Evolutionary conservation across 2,797 vertebrate species (phyloP), one percentile per base, ranked within the genome.

Genomic region (Todus mexicanus): DNA sequence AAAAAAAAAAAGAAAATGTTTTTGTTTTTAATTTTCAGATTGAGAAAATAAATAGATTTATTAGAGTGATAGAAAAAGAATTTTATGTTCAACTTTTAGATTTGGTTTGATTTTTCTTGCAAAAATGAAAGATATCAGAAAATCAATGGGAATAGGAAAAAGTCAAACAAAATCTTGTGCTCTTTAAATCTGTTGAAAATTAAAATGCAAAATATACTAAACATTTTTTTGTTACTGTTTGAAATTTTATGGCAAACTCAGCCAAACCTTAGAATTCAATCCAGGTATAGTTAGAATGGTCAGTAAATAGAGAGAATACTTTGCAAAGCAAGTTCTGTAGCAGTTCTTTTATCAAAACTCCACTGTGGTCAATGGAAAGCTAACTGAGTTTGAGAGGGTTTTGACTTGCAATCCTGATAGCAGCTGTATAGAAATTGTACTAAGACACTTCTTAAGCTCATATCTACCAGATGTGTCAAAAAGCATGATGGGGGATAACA

Each of bases 131-230:
- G 35, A 27, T 2, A 54, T 7, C 19, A 76, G 27, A 33, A 64
- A 90, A 77, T 19, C 4, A 31, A n/a, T 43, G 4, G 5, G 9
- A 79, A 66, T 9, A 50, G 10, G 7, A 60, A 70, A 85, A 83
- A 54, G 0, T 22, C 0, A 72, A 79, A 69, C 3, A 47, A 70
- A 38, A 15, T 3, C 9, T 54, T 73, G 33, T 47, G 1, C 2
- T 26, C 5, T 40, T 79, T 87, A 19, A 59, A 3, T 45, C 4
- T 18, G 20, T 31, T 68, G 3, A 59, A 84, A 54, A 2, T n/a
- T 54, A 87, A 79, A 70, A 42, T 85, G 7, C 19, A 51, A 51
- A 76, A 91, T 2, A 63, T 40, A 35, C 3, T 53, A 25, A 60
- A 48, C 6, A 22, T 0, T 1, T 59, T 89, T 82, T 61, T 93